Conservation (phyloP, 1,140 invertebrate species). For the Telenomus remus region DNA sequence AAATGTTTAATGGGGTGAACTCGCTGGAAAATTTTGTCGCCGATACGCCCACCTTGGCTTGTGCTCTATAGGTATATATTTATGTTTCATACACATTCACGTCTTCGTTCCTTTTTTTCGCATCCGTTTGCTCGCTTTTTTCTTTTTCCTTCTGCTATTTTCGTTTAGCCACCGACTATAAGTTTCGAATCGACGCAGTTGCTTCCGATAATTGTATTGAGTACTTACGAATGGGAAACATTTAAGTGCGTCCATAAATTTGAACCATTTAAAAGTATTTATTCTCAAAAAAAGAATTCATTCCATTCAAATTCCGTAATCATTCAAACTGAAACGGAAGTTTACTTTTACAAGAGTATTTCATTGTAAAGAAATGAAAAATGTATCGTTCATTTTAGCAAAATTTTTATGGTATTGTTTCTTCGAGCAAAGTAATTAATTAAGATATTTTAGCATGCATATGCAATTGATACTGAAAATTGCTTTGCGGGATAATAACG, state of each 20-base stretch:
- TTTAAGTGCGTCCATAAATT: no score
- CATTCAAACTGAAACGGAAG: no score
- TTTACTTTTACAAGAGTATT: no score
- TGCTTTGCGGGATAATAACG: constrained; percentile 40
- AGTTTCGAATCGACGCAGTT: constrained; percentile 66
- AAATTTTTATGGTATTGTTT: no score
- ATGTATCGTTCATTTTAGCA: no score
- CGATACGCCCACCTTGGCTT: constrained; percentile 58
- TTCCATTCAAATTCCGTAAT: neutral
- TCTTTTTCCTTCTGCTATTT: constrained; percentile 4
- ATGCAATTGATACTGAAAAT: constrained; percentile 6
- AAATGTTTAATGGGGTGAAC: constrained; percentile 76
- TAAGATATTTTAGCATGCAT: no score
- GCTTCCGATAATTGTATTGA: constrained; percentile 27
- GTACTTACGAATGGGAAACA: constrained; percentile 1
- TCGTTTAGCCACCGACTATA: constrained; percentile 57
- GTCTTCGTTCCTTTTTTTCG: constrained; percentile 25
- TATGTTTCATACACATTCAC: constrained; percentile 43
- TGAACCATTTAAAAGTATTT: neutral
- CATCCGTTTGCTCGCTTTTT: constrained; percentile 2
- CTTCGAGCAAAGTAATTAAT: no score
- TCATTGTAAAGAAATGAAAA: constrained; percentile 26
- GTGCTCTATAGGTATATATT: constrained; percentile 61
- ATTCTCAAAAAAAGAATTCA: neutral
- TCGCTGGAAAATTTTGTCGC: constrained; percentile 72